These are phyloP conservation scores for Drosophila kuntzei DNA, from an alignment of 2,888 invertebrate species.

Conservation along the genomic window DNA sequence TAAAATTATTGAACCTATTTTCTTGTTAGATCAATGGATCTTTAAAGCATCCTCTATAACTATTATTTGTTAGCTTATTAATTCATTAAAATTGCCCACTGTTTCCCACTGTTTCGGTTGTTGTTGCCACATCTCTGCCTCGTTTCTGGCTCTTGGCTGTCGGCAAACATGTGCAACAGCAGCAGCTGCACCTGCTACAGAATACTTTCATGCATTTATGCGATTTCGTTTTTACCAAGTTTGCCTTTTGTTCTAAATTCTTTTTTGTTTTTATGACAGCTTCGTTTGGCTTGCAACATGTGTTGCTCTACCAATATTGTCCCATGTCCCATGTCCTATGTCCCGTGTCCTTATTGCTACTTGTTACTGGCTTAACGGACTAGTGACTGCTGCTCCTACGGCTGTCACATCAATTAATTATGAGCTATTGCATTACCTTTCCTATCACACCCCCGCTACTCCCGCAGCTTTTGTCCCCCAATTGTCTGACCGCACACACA, in stretches of 20 bases:
- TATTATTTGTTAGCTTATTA: background rate
- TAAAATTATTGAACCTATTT: too few relatives aligned
- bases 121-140: background rate
- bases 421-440: conserved; percentile 49
- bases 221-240: conserved; percentile 65
- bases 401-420: conserved; percentile 59
- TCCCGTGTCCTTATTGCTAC: conserved; percentile 6
- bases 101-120: background rate
- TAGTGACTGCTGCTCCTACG: conserved; percentile 1
- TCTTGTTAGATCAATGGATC: too few relatives aligned
- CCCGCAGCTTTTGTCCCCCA: background rate
- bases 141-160: conserved; percentile 29
- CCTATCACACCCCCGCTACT: background rate
- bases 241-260: conserved; percentile 32
- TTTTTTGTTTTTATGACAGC: conserved; percentile 68
- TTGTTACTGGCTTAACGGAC: conserved; percentile 35
- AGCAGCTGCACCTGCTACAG: conserved; percentile 49
- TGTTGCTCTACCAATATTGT: conserved; percentile 45
- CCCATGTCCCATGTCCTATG: background rate
- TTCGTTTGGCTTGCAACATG: conserved; percentile 61
- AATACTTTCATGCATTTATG: conserved; percentile 61
- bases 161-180: conserved; percentile 50
- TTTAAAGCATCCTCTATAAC: too few relatives aligned
- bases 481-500: conserved; percentile 34
- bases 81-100: background rate